Base-by-base conservation (phyloP, 2,888 invertebrate species). In the Nomada goodeniana region DNA sequence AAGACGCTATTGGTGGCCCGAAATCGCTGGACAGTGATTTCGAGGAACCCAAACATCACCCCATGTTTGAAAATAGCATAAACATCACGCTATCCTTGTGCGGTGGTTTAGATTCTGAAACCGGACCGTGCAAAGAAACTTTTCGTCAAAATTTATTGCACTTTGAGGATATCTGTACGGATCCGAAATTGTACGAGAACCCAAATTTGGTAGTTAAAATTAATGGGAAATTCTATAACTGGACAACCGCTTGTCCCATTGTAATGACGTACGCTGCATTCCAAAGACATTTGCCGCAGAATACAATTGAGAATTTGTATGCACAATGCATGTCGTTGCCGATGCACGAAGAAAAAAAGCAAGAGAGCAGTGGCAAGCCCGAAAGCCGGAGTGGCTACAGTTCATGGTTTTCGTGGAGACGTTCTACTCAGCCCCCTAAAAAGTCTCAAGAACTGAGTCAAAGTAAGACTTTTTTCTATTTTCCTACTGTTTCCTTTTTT, bases 241-340 rank as follows among this genome's bases (percentile, higher is more conserved):
- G 98, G 98, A 95, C 96, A 88, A 96, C 97, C 88, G 99, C 99
- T 88, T 97, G 97, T 80, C 98, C 99, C 60, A 96, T 98, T 92
- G 96, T 99, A 90, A 96, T 98, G 92, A 97, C 98, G 86, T 95
- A 97, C 86, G 96, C 98, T 84, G 96, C 97, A 88, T 99, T 97
- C 95, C 96, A 98, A 92, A 96, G 98, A 90, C 96, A 97, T 76
- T 94, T 99, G 90, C 97, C 98, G 79, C 96, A 96, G 63, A 89
- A 63, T 26, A 86, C 91, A 5, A 85, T 93, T n/a, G 90, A 92
- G 71, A 89, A 89, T 86, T 83, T 93, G 50, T 93, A 89, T 47
- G 78, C 90, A n/a, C 91, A 92, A 68, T 91, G 91, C 50, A 91
- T 91, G 86, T 80, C 90, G 5, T 86, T 91, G 52, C 90, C 91